Conservation (phyloP, 2,888 invertebrate species). For the Trachelus troglodyta region DNA sequence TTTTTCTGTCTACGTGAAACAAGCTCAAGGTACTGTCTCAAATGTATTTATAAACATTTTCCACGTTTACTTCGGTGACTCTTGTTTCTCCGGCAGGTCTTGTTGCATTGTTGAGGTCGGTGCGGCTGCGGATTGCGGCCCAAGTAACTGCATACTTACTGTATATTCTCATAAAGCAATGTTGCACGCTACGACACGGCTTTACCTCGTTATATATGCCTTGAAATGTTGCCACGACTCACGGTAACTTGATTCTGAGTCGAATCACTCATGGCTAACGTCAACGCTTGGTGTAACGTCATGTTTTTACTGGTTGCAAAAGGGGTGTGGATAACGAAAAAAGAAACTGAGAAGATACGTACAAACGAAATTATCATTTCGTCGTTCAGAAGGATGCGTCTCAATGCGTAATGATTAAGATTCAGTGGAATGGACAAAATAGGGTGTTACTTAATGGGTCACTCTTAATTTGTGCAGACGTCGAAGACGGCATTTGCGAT, state of each 20-base stretch:
- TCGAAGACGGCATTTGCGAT: too few species aligned
- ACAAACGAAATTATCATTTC: background rate
- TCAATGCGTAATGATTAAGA: background rate
- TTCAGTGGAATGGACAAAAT: background rate
- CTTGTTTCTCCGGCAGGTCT: background rate
- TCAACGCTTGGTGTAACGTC: background rate
- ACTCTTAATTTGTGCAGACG: too few species aligned
- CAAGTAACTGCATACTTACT: background rate
- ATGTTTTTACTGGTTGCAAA: background rate
- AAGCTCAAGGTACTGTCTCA: background rate
- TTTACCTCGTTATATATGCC: conserved; percentile 2
- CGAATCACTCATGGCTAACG: background rate
- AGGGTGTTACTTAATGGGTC: background rate
- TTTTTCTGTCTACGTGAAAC: background rate
- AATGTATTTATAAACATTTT: background rate
- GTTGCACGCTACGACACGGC: background rate
- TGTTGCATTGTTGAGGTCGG: background rate
- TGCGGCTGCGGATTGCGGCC: background rate
- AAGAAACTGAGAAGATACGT: background rate
- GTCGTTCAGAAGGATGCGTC: background rate
- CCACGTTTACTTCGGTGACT: background rate
- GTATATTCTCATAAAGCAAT: background rate
- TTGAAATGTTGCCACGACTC: background rate
- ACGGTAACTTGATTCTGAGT: background rate
- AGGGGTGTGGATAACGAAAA: background rate